phyloP scores from a whole-genome alignment of 2,888 invertebrate species.

The Zygothrica quintamaculata region DNA sequence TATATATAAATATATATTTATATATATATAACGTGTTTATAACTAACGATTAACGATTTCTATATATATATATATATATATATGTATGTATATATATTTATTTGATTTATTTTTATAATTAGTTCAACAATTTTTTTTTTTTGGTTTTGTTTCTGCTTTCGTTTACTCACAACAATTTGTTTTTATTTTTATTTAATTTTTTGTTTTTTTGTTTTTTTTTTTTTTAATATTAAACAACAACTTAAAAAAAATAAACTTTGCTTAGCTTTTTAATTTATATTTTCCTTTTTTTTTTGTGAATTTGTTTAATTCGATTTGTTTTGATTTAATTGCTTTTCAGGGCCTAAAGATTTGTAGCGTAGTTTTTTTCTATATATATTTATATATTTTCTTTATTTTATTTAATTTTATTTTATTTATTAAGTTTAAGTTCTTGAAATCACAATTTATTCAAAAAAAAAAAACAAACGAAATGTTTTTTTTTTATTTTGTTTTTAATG shows the following conservation, averaged over 20 bases:
- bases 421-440: no score
- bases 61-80: no score
- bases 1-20: background rate
- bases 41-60: no score
- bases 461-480: conserved; percentile 46
- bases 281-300: conserved; percentile 10
- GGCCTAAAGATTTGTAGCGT: conserved; percentile 43
- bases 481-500: conserved; percentile 25
- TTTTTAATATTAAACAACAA: conserved; percentile 14
- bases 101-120: no score
- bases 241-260: background rate
- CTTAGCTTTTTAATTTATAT: conserved; percentile 5
- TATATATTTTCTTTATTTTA: conserved; percentile 15
- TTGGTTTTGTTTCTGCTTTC: no score
- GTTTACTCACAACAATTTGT: conserved; percentile 1
- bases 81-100: no score
- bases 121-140: background rate
- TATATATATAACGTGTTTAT: no score
- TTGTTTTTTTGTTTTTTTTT: conserved; percentile 24
- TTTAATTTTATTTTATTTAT: conserved; percentile 6
- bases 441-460: conserved; percentile 56
- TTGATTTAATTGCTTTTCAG: conserved; percentile 62
- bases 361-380: conserved; percentile 7
- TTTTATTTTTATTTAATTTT: conserved; percentile 4
- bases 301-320: conserved; percentile 35